phyloP scores from a whole-genome alignment of 2,888 invertebrate genomes.

The Zhuqinia jingwanae region DNA sequence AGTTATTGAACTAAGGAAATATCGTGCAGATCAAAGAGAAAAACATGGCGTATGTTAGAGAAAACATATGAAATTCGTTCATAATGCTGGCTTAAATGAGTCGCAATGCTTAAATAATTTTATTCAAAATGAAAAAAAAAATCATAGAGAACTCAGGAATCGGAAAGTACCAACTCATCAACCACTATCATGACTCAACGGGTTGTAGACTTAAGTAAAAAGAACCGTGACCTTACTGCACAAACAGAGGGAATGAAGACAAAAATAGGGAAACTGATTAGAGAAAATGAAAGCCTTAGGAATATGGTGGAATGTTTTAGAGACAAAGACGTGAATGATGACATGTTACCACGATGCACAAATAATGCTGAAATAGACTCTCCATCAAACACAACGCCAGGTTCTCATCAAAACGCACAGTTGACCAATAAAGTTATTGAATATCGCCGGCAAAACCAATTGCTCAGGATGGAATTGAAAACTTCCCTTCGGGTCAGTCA shows the following conservation, averaged over 20 bases:
- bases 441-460: constrained; percentile 85
- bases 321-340: constrained; percentile 62
- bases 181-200: constrained; percentile 81
- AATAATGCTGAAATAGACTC: not conserved
- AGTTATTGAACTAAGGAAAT: constrained; percentile 68
- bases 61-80: too few relatives aligned
- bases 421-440: constrained; percentile 78
- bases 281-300: constrained; percentile 83
- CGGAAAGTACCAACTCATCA: constrained; percentile 38
- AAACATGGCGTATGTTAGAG: constrained; percentile 60
- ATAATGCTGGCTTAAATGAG: too few relatives aligned
- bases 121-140: not conserved
- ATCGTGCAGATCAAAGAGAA: constrained; percentile 62
- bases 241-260: constrained; percentile 82
- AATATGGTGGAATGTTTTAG: constrained; percentile 65
- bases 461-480: constrained; percentile 86
- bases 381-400: constrained; percentile 36
- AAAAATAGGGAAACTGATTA: constrained; percentile 84
- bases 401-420: constrained; percentile 72
- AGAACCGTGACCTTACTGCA: constrained; percentile 84
- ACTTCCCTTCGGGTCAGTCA: constrained; percentile 71
- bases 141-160: constrained; percentile 15
- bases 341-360: not conserved
- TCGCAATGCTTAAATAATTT: not conserved
- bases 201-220: constrained; percentile 86